Evolutionary conservation across 2,113 vertebrate genomes (phyloP).

Genomic region (Petrocephalus microphthalmus): DNA sequence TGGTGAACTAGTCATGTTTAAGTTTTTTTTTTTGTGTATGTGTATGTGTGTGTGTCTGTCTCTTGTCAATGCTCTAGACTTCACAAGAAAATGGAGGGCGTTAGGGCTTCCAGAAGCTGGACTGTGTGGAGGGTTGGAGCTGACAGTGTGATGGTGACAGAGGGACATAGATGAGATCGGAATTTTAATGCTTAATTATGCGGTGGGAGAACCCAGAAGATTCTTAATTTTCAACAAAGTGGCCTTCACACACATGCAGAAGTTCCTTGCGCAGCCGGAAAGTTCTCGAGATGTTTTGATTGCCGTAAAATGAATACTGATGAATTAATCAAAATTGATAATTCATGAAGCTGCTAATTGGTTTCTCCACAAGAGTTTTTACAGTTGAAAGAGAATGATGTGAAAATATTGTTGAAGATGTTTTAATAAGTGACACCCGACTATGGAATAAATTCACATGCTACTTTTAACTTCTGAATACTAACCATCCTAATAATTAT

Average conservation of each 20-base stretch:
- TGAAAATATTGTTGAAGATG: not conserved
- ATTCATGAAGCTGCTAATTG: conserved; percentile 26
- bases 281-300: conserved; percentile 49
- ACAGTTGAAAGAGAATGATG: not conserved
- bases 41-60: not conserved
- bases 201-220: conserved; percentile 38
- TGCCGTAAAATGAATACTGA: not conserved
- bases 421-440: not conserved
- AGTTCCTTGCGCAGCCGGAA: conserved; percentile 31
- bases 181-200: conserved; percentile 53
- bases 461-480: not conserved
- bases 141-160: conserved; percentile 23
- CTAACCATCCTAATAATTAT: not conserved
- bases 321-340: not conserved
- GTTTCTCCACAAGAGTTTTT: not conserved
- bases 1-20: conserved; percentile 40
- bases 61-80: not conserved
- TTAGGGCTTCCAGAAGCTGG: conserved; percentile 20
- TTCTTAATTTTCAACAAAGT: conserved; percentile 58
- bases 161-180: conserved; percentile 45
- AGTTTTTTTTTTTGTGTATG: conserved; percentile 22
- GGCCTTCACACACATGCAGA: conserved; percentile 28
- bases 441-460: not conserved
- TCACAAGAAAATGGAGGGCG: conserved; percentile 29
- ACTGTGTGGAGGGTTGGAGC: conserved; percentile 18